Conservation (phyloP, 92 coral and sea anemone genomes). For the Zoanthus sansibaricus region DNA sequence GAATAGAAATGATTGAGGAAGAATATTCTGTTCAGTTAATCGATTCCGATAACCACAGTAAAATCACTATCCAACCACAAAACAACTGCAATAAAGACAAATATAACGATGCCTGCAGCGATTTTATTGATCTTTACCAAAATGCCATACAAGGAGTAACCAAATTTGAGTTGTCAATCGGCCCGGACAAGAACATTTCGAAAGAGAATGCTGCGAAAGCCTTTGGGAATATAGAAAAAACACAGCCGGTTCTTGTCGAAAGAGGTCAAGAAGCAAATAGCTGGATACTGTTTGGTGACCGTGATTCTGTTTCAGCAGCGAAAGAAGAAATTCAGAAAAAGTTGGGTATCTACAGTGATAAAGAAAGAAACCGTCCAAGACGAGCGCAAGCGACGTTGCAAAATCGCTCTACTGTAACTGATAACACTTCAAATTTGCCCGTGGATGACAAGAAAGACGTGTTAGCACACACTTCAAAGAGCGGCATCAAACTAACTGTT, state of each 20-base stretch:
- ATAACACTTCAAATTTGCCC: background rate
- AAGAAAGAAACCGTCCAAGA: background rate
- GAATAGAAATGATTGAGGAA: conserved; percentile 9
- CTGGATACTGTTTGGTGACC: conserved; percentile 60
- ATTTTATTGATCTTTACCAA: conserved; percentile 41
- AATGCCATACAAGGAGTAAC: conserved; percentile 46
- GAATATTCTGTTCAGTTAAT: conserved; percentile 26
- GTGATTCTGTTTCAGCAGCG: conserved; percentile 26
- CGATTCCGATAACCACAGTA: conserved; percentile 16
- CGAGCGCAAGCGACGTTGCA: background rate
- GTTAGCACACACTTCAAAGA: conserved; percentile 6
- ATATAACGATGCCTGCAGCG: conserved; percentile 48
- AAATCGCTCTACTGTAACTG: background rate
- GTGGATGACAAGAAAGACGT: background rate
- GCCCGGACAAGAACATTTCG: background rate
- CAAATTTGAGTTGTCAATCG: conserved; percentile 20
- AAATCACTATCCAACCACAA: conserved; percentile 45
- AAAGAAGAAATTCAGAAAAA: background rate
- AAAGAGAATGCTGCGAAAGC: background rate
- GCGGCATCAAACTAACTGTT: conserved; percentile 56
- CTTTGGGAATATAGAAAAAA: background rate
- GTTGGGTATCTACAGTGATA: background rate
- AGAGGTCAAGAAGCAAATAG: conserved; percentile 19
- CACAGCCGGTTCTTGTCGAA: conserved; percentile 50
- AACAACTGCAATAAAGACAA: conserved; percentile 27